Percentiles rank a stretch among this genome's conserved stretches.
Evolutionary conservation across 2,888 invertebrate species (phyloP).

Genomic region (Sesia apiformis): DNA sequence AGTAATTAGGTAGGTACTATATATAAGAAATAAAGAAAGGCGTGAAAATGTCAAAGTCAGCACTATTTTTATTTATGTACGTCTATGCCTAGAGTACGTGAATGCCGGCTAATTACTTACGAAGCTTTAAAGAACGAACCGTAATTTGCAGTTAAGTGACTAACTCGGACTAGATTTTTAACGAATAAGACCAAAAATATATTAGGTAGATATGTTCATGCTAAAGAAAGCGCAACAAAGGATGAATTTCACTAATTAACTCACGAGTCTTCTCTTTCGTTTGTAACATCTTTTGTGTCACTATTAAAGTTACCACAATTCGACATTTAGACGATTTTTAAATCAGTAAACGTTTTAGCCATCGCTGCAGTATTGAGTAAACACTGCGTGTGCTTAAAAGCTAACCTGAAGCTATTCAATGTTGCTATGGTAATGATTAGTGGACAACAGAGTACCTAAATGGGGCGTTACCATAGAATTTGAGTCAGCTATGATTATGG

Average conservation of each 20-base stretch:
- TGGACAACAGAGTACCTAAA: slow-evolving; percentile 32
- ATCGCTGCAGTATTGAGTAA: not conserved
- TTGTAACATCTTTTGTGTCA: slow-evolving; percentile 2
- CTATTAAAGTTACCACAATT: slow-evolving; percentile 1
- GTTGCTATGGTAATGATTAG: slow-evolving; percentile 51
- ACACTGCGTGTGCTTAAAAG: not conserved
- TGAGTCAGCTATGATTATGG: no score
- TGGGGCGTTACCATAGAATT: no score
- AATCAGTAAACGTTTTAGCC: not conserved
- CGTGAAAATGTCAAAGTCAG: slow-evolving; percentile 1
- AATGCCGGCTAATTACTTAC: slow-evolving; percentile 9
- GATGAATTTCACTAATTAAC: slow-evolving; percentile 13
- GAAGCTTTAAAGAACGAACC: slow-evolving; percentile 7
- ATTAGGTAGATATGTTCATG: no score
- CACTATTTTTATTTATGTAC: not conserved
- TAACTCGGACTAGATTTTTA: no score
- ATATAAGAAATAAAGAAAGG: not conserved
- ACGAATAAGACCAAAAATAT: no score
- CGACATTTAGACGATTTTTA: not conserved
- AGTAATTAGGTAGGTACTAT: not conserved
- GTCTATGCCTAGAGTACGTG: slow-evolving; percentile 7
- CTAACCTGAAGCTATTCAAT: slow-evolving; percentile 52
- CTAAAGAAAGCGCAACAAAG: not conserved
- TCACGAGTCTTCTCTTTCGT: slow-evolving; percentile 7
- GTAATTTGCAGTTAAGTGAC: slow-evolving; percentile 8